A percentile compares a stretch with the other conserved stretches of the same genome.
phyloP scores from a whole-genome alignment of 2,113 vertebrate genomes.

The Diadophis punctatus region DNA sequence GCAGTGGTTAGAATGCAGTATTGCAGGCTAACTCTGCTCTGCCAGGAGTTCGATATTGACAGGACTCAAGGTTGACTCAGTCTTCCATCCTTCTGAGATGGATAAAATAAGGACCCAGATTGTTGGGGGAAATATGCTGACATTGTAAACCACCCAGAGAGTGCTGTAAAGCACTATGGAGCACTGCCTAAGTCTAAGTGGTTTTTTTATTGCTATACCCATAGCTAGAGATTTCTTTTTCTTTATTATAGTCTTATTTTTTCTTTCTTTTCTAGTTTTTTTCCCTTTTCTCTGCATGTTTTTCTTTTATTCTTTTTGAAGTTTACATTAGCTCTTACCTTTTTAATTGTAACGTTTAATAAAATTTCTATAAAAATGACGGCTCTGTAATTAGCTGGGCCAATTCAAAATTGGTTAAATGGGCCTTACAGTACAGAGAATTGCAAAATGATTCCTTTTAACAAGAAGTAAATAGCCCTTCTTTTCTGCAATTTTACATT shows the following conservation, averaged over 20 bases:
- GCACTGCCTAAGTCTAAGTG: neutral
- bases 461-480: constrained; percentile 42
- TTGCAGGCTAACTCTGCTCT: neutral
- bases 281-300: neutral
- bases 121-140: neutral
- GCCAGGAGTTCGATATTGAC: neutral
- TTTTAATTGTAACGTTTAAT: neutral
- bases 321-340: neutral
- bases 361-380: constrained; percentile 36
- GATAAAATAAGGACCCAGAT: neutral
- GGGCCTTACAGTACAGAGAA: constrained; percentile 45
- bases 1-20: neutral
- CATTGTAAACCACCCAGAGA: neutral
- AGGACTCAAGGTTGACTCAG: no score
- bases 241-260: neutral
- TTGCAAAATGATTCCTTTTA: constrained; percentile 42
- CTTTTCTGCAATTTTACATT: constrained; percentile 13
- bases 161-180: neutral
- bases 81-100: neutral
- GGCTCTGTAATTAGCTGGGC: constrained; percentile 54
- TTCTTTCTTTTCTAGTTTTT: neutral
- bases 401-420: constrained; percentile 36
- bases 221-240: neutral
- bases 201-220: neutral
- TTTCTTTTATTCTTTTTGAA: neutral